Evolutionary conservation across 2,888 invertebrate species (phyloP).

Genomic region (Luperina testacea): DNA sequence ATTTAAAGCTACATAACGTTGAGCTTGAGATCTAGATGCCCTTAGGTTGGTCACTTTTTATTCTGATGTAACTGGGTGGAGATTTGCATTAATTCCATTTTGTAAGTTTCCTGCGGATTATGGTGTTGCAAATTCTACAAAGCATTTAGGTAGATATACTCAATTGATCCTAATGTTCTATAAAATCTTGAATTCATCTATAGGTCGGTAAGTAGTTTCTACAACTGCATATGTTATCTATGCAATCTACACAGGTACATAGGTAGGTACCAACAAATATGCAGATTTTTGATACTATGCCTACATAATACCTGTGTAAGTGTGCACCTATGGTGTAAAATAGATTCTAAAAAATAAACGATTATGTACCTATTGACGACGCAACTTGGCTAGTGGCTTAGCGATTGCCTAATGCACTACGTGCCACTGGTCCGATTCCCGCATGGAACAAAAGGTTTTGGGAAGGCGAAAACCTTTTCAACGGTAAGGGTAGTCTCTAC

Average conservation of each 20-base stretch:
- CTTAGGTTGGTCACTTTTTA: slow-evolving; percentile 19
- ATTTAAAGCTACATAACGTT: not conserved
- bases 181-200: slow-evolving; percentile 6
- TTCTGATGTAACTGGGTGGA: slow-evolving; percentile 26
- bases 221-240: slow-evolving; percentile 10
- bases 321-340: slow-evolving; percentile 3
- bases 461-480: not conserved
- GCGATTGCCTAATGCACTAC: not conserved
- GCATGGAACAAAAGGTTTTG: not conserved
- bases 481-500: not conserved
- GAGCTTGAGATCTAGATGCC: not conserved
- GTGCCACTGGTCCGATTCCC: not conserved
- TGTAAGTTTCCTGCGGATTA: slow-evolving; percentile 32
- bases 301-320: not conserved
- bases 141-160: slow-evolving; percentile 12
- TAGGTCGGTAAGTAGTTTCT: slow-evolving; percentile 2
- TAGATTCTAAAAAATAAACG: not conserved
- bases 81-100: slow-evolving; percentile 28
- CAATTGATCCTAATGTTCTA: slow-evolving; percentile 35
- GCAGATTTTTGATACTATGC: not conserved
- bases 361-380: not conserved
- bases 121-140: slow-evolving; percentile 7
- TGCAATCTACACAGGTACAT: slow-evolving; percentile 25
- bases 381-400: not conserved
- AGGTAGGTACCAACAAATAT: slow-evolving; percentile 5